Base-by-base conservation (phyloP, 2,888 invertebrate species). In the Tipula confusa region DNA sequence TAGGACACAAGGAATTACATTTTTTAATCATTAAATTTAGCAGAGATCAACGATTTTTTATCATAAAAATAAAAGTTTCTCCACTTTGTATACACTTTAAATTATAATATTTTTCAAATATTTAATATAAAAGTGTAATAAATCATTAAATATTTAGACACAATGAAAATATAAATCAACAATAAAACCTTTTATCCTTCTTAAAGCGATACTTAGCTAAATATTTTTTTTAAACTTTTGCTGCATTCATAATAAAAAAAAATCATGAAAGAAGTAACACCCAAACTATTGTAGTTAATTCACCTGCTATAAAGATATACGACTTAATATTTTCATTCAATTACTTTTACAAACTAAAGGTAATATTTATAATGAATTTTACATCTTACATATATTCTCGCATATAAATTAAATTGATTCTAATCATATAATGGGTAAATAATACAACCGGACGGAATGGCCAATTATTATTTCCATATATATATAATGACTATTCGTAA, bases 401-500 rank as follows among this genome's bases (percentile, higher is more conserved):
- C n/a, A n/a, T 24, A 64, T 64, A 64, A 64, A 64, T 64, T 64
- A 64, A 64, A 64, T 64, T 64, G 64, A 64, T 64, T 64, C 64
- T 64, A 64, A 64, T 64, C 64, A 64, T 24, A 24, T 24, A 24
- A 64, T 64, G 64, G 64, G 64, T 9, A 64, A 24, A 43, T 33
- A 33, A 33, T 64, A 64, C 11, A 9, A 64, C 64, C 64, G 64
- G 64, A 64, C 64, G 64, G 64, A 64, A 64, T 64, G 64, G 64
- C 64, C 64, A 64, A 64, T 64, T 64, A 64, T 64, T 64, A 64
- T 64, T 64, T 64, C 64, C 64, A 64, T 64, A 64, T 24, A 64
- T 64, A 64, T 24, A 64, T 64, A 64, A 64, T 64, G 64, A 64
- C 24, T 64, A 64, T 64, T 64, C 24, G 64, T 64, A 64, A 64